Conservation (phyloP, 2,888 invertebrate genomes). For the Phragmatobia fuliginosa region DNA sequence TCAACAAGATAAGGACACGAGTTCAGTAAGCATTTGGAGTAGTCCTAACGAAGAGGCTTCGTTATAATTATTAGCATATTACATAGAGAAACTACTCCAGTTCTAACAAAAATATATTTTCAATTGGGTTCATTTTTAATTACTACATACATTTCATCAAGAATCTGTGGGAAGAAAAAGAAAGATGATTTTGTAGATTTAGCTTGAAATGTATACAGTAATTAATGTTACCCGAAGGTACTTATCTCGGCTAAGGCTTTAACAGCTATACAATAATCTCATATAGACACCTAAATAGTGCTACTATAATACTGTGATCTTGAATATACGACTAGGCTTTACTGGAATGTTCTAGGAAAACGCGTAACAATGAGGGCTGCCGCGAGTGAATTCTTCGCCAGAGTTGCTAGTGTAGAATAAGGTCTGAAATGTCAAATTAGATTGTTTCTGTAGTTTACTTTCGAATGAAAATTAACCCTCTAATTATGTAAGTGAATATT, state of each 20-base stretch:
- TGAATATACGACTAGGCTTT: constrained; percentile 51
- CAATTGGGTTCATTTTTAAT: constrained; percentile 38
- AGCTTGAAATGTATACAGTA: constrained; percentile 15
- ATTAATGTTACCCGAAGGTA: constrained; percentile 41
- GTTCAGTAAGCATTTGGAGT: constrained; percentile 64
- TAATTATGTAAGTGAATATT: too few species aligned
- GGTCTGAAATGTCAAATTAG: too few species aligned
- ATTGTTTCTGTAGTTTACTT: too few species aligned
- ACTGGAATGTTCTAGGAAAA: constrained; percentile 49
- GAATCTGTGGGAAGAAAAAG: not conserved
- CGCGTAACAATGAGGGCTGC: constrained; percentile 12
- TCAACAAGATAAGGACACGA: constrained; percentile 75
- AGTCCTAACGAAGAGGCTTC: constrained; percentile 34
- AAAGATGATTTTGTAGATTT: not conserved
- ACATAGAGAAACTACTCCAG: constrained; percentile 60
- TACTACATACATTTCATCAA: constrained; percentile 25
- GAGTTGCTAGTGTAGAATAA: too few species aligned
- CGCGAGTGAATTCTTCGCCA: too few species aligned
- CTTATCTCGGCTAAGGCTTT: constrained; percentile 39
- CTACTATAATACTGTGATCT: constrained; percentile 58
- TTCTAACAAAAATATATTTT: constrained; percentile 80
- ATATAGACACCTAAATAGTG: constrained; percentile 63
- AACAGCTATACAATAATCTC: constrained; percentile 68
- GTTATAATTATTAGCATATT: constrained; percentile 34
- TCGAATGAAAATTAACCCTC: too few species aligned